Evolutionary conservation across 1,140 invertebrate species (phyloP).

Genomic region (Oreohelix idahoensis): DNA sequence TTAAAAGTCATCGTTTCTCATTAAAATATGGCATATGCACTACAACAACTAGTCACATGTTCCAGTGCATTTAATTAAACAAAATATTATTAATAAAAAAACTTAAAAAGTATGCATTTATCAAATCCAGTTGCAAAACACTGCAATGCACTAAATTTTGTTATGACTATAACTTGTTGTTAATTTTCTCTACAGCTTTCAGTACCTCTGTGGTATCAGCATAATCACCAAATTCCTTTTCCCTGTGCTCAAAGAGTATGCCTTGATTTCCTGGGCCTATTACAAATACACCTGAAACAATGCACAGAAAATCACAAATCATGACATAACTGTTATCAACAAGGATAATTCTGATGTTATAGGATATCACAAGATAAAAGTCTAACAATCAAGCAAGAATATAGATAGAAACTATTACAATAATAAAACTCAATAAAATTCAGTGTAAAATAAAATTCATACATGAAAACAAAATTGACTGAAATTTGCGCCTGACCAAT

Average conservation of each 20-base stretch:
- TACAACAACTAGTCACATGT: no score
- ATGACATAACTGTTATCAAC: neutral
- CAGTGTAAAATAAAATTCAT: no score
- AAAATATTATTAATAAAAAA: no score
- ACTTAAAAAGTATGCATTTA: no score
- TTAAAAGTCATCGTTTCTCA: no score
- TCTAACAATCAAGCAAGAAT: no score
- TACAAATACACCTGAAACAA: constrained; percentile 70
- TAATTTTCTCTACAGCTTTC: constrained; percentile 49
- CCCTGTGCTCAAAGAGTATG: constrained; percentile 71
- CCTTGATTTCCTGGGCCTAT: constrained; percentile 69
- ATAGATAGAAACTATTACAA: no score
- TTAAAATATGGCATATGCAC: no score
- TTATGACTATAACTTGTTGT: neutral
- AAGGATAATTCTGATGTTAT: neutral
- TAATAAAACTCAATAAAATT: no score
- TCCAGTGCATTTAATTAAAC: no score
- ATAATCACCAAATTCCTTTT: constrained; percentile 71
- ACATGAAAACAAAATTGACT: no score
- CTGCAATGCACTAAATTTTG: neutral
- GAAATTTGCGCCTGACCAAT: no score
- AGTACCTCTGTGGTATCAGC: constrained; percentile 60
- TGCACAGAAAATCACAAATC: neutral
- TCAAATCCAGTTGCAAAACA: neutral
- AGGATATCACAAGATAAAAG: neutral